Base-by-base conservation (phyloP, 1,140 invertebrate genomes). In the Drosophila arawakana region DNA sequence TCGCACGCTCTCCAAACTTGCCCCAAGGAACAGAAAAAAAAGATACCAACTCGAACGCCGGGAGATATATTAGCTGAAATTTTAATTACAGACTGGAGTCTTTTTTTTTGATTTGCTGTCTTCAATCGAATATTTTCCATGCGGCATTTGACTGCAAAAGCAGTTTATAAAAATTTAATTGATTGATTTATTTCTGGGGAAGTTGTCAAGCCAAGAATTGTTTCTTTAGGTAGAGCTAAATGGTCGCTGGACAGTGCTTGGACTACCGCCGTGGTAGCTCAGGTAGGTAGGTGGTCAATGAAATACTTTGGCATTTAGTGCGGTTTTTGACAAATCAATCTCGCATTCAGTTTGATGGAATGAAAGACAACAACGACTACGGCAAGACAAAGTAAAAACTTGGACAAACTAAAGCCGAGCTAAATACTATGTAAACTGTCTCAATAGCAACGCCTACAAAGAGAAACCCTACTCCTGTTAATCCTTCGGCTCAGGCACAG, bases 21-120 rank as follows among this genome's bases (percentile, higher is more conserved):
- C 41, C 11, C 6, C 57, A 63, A 30, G 25, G 25, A 30, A 34
- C 18, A 25, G 15, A 70, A 67, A 79, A 11, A 44, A 4, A 10
- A 37, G 25, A 43, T 10, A 18, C 18, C 44, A 11, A 18, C n/a
- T 15, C 34, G 21, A 25, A 52, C 41, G 18, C 52, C 41, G 15
- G 62, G 13, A 77, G 73, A 89, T 84, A 90, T 89, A 89, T 90
- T 90, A 90, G 85, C 85, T 90, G 85, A 89, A 89, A 89, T 89
- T 84, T 89, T 89, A 89, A 90, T 85, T 89, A 89, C 81, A 54
- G 54, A 58, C 73, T 46, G 78, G 7, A 35, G 5, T 10, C 41
- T 41, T 59, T 58, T 62, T 2, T 39, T 35, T 41, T 18, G 58
- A 25, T 65, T 58, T 35, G n/a, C 41, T 41, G 9, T 44, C 55